Conservation (phyloP, 92 coral and sea anemone species). For the Porites cylindrica region DNA sequence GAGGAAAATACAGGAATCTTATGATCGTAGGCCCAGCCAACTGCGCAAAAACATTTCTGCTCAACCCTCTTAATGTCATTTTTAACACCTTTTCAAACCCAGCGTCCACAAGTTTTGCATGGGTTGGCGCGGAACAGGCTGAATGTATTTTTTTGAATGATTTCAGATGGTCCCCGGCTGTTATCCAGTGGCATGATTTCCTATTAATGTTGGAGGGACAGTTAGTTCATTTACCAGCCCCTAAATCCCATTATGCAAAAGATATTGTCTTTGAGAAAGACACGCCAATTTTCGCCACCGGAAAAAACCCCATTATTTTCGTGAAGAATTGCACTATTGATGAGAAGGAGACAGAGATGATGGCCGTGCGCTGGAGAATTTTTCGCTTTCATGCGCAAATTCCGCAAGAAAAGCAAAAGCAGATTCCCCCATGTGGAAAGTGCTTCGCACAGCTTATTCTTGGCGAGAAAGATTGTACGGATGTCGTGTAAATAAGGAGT, state of each 20-base stretch:
- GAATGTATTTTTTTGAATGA: no score
- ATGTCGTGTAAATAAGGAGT: no score
- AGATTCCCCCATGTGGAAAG: conserved; percentile 17
- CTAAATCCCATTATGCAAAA: conserved; percentile 60
- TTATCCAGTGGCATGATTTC: conserved; percentile 69
- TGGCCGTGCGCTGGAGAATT: conserved; percentile 46
- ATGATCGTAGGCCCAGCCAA: no score
- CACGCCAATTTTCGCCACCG: conserved; percentile 59
- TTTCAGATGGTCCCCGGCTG: conserved; percentile 5
- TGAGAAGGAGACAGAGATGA: conserved; percentile 59
- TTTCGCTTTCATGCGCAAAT: conserved; percentile 26
- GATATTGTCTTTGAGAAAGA: conserved; percentile 47
- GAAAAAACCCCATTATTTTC: conserved; percentile 38
- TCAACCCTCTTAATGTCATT: conserved; percentile 4
- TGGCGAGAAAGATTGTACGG: no score
- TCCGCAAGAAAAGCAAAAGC: conserved; percentile 17
- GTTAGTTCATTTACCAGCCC: conserved; percentile 66
- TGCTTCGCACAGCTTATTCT: no score
- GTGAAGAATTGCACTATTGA: conserved; percentile 42
- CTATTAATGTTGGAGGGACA: conserved; percentile 68
- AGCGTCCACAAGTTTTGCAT: no score
- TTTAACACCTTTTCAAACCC: conserved; percentile 4
- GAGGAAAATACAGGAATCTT: no score
- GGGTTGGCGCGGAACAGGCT: no score
- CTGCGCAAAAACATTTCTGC: no score